Evolutionary conservation across 2,888 invertebrate genomes (phyloP), one percentile per base, ranked within the genome.

Genomic region (Scaptodrosophila latifasciaeformis): DNA sequence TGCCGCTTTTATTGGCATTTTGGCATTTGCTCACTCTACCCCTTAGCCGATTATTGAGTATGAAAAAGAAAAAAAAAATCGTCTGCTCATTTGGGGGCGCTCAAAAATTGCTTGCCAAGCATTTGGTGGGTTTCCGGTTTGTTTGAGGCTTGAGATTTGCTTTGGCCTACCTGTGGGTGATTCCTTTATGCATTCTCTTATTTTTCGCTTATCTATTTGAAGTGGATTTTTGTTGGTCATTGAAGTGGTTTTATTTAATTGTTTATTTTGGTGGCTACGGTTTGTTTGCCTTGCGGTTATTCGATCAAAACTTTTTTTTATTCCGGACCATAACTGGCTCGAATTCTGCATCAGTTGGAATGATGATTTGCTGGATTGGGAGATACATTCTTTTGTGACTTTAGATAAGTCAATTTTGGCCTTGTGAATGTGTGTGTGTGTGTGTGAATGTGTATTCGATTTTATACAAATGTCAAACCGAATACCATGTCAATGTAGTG

Each of bases 1-100:
- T 76, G 76, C 78, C 63, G 63, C 62, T 71, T 80, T 76, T 76
- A 80, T 76, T 80, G 76, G 63, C 75, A 62, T 77, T 70, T 80
- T 60, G 48, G 60, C 58, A 59, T 60, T 55, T 53, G 49, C 47
- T 9, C 47, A 31, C 30, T n/a, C 34, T 40, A 43, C 15, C 9
- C 21, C 15, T 51, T 24, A 3, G 17, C 13, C 62, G 54, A 59
- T 66, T 72, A 79, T 75, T 70, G 72, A 67, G 79, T 65, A 65
- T 53, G 52, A 55, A 40, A 62, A 56, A 51, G 24, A 13, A n/a
- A 15, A 17, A 13, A 60, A 64, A 69, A 71, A 50, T 65, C 63
- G 65, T 68, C 62, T 66, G 62, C 62, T 62, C 58, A 57, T 58
- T 56, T 52, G 58, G 70, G 70, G 65, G 44, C 47, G 50, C 54